Evolutionary conservation across 2,113 vertebrate genomes (phyloP), one percentile per base, ranked within the genome.

Genomic region (Sander vitreus): DNA sequence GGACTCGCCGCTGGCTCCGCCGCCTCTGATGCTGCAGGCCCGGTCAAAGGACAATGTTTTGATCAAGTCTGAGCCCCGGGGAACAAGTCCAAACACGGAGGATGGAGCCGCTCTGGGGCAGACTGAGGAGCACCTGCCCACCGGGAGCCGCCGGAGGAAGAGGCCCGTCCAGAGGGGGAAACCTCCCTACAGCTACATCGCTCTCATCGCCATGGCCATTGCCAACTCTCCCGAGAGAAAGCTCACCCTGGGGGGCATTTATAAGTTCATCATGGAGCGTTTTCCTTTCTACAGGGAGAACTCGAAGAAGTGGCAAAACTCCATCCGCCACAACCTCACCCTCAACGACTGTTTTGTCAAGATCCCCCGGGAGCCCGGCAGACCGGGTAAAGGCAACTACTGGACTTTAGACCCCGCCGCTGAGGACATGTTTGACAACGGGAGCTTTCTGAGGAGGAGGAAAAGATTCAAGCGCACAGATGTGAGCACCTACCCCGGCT

Each of bases 221-320:
- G 97, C 98, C 73, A 97, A 99, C 93, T 97, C 98, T 1, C 95
- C 97, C 0, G 98, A 99, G 90, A 97, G 97, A 84, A 97, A 98
- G 47, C 97, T 99, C 74, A 98, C 98, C 2, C 91, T 99, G 86
- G 97, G 97, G 1, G 97, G 97, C 80, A 99, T 99, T 89, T 99
- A 99, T 83, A 97, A 97, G 82, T 99, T 99, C 95, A 99, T 99
- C 94, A 99, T 96, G 83, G 98, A 98, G 93, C 96, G 97, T 19
- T 99, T 99, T 79, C 97, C 98, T 3, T 99, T 99, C 93, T 99
- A 99, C 92, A 94, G 98, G 33, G 98, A 99, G 90, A 97, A 98
- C 95, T 97, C 98, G 3, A 97, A 97, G 90, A 99, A 99, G 92
- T 98, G 97, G 63, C 97, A 98, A 59, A 97, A 98, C 93, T 96